A percentile compares a stretch with the other conserved stretches of the same genome.
These are phyloP conservation scores for Terebella lapidaria DNA, from an alignment of 2,888 invertebrate species.

Conservation along the genomic window DNA sequence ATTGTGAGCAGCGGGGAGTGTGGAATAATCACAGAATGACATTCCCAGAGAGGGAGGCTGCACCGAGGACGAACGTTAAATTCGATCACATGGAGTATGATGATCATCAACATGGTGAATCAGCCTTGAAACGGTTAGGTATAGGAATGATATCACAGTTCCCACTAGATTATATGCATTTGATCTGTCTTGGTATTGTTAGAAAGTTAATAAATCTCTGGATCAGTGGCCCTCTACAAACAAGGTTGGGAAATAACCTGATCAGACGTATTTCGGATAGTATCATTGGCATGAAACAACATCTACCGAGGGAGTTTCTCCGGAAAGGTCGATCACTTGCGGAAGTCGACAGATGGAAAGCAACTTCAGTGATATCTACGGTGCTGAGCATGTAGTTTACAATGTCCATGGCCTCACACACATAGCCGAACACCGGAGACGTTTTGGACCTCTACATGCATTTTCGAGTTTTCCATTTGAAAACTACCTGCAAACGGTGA, in stretches of 20 bases:
- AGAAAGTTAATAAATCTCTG: slow-evolving; percentile 25
- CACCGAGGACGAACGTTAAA: slow-evolving; percentile 18
- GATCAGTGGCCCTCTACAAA: neutral
- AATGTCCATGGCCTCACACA: slow-evolving; percentile 5
- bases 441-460: slow-evolving; percentile 1
- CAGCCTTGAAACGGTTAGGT: slow-evolving; percentile 23
- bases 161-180: slow-evolving; percentile 42
- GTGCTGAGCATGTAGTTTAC: neutral
- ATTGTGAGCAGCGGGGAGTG: slow-evolving; percentile 13
- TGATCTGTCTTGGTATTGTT: slow-evolving; percentile 35
- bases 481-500: slow-evolving; percentile 3
- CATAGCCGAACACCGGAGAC: neutral
- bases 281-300: neutral
- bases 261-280: neutral
- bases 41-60: slow-evolving; percentile 12
- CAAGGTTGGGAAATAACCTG: neutral
- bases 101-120: slow-evolving; percentile 25
- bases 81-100: slow-evolving; percentile 24
- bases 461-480: slow-evolving; percentile 7
- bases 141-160: slow-evolving; percentile 30
- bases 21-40: slow-evolving; percentile 9
- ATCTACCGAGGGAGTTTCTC: neutral
- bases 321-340: neutral
- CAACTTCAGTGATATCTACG: neutral
- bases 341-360: neutral